Conservation (phyloP, 2,888 invertebrate species). For the Desoria tigrina region DNA sequence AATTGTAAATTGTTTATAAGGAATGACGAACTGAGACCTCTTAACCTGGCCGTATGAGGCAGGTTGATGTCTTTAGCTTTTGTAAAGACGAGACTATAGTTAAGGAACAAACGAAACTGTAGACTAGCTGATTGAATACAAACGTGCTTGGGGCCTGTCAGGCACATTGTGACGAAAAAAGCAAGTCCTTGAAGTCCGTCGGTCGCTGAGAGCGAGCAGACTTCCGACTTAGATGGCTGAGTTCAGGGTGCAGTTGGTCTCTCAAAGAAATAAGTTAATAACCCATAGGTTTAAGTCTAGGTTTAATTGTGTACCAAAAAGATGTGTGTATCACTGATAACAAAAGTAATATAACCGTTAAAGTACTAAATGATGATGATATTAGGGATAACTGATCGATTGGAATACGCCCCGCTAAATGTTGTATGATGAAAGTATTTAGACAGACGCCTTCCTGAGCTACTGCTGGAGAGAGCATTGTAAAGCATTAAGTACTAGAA, state of each 20-base stretch:
- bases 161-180: no score
- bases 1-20: no score
- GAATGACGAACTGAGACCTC: not conserved
- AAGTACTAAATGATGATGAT: conserved; percentile 22
- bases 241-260: not conserved
- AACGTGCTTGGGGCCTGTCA: no score
- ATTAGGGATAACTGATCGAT: conserved; percentile 18
- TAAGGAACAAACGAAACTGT: not conserved
- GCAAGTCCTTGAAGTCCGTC: no score
- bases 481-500: conserved; percentile 1
- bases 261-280: conserved; percentile 1
- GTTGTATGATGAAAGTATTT: conserved; percentile 15
- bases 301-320: conserved; percentile 1
- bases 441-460: conserved; percentile 22
- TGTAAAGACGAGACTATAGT: conserved; percentile 2
- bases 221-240: no score
- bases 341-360: conserved; percentile 8
- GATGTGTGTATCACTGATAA: not conserved
- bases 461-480: conserved; percentile 22
- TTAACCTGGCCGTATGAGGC: not conserved
- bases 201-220: no score
- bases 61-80: conserved; percentile 1
- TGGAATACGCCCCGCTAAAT: conserved; percentile 23
- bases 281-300: not conserved
- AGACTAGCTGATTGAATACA: conserved; percentile 3